Percentiles rank a stretch among this genome's conserved stretches.
Evolutionary conservation across 2,888 invertebrate species (phyloP).

Genomic region (Melinopterus prodromus): DNA sequence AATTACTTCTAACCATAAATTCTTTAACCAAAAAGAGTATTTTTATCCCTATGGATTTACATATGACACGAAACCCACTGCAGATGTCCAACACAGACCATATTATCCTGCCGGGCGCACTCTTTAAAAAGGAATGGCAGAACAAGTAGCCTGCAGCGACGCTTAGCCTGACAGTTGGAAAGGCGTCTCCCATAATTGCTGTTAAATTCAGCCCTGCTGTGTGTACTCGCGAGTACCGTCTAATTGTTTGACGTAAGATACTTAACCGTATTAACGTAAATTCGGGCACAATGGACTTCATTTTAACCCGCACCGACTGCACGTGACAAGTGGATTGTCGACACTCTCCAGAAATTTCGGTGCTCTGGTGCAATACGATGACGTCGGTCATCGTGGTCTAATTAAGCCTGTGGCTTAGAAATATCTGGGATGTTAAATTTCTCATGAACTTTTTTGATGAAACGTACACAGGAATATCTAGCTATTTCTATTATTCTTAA

Average conservation of each 20-base stretch:
- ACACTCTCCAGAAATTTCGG: background rate
- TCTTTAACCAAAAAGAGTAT: background rate
- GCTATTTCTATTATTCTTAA: no score
- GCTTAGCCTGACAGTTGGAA: background rate
- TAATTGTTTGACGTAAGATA: background rate
- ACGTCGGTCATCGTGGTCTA: background rate
- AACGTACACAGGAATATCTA: no score
- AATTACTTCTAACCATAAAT: background rate
- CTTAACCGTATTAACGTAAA: background rate
- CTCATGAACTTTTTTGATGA: no score
- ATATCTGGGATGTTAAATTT: no score
- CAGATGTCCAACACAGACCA: background rate
- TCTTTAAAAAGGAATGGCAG: background rate
- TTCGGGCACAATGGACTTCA: background rate
- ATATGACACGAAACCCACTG: background rate
- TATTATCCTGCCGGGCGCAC: background rate
- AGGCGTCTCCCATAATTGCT: background rate
- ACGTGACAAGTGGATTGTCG: background rate
- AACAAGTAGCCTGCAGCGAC: background rate
- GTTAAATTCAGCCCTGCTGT: background rate
- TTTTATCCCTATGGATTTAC: background rate
- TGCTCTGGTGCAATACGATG: background rate
- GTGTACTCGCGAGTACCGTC: background rate
- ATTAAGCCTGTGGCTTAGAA: no score
- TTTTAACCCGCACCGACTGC: background rate